These are phyloP conservation scores for Sycobia sp. DNA, from an alignment of 1,140 invertebrate species.

Conservation along the genomic window DNA sequence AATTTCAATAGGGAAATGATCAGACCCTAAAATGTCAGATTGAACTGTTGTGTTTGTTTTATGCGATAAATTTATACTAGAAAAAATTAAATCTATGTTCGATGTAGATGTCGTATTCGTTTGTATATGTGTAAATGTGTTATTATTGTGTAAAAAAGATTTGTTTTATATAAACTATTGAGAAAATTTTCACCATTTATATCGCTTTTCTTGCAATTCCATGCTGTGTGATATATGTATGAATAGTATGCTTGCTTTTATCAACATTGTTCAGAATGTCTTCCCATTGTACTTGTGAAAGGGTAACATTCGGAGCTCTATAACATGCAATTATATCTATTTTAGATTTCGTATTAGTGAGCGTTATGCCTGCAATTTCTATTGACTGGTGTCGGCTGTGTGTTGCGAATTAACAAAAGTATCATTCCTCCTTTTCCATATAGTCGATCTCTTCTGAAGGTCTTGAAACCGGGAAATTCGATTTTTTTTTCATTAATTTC, in stretches of 20 bases:
- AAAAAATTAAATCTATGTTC: constrained; percentile 29
- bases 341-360: constrained; percentile 4
- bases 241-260: neutral
- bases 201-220: constrained; percentile 1
- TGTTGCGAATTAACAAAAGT: no score
- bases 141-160: neutral
- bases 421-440: no score
- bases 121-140: neutral
- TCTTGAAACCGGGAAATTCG: no score
- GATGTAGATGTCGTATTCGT: neutral
- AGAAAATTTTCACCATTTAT: neutral
- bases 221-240: neutral
- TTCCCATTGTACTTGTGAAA: neutral
- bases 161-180: neutral
- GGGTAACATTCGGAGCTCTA: neutral
- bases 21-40: constrained; percentile 43
- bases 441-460: no score
- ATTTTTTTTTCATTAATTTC: no score
- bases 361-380: constrained; percentile 11
- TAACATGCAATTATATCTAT: constrained; percentile 2
- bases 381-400: no score
- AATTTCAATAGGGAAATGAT: constrained; percentile 46
- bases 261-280: neutral
- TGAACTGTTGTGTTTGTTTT: constrained; percentile 41
- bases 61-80: constrained; percentile 35